A percentile compares a stretch with the other conserved stretches of the same genome.
Conservation (phyloP, 2,888 invertebrate species). For the Mythimna pallens region DNA sequence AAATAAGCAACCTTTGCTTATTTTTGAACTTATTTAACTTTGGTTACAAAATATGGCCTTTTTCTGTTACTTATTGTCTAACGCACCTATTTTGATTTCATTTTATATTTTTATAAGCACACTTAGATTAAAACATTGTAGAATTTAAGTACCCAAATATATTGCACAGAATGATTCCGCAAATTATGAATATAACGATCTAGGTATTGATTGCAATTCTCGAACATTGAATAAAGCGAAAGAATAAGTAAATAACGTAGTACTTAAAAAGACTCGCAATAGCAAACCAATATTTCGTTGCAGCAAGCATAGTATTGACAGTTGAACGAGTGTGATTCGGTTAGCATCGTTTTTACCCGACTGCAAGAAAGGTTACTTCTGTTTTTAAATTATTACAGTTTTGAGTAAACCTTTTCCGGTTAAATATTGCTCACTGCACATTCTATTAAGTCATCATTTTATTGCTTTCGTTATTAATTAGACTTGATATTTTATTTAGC, state of each 20-base stretch:
- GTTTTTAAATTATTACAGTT: background rate
- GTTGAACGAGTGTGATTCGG: conserved; percentile 1
- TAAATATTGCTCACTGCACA: background rate
- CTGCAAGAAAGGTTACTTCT: no score
- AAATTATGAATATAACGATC: background rate
- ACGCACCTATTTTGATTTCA: conserved; percentile 39
- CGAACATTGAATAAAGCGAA: conserved; percentile 16
- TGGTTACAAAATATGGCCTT: conserved; percentile 20
- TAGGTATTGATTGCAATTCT: background rate
- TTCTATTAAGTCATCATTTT: background rate
- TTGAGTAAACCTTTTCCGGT: background rate
- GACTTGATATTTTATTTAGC: background rate
- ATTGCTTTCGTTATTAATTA: conserved; percentile 6
- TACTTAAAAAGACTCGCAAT: background rate
- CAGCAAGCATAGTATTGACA: background rate
- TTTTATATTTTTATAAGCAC: conserved; percentile 14
- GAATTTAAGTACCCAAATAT: conserved; percentile 45
- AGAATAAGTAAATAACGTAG: background rate
- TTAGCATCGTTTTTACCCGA: background rate
- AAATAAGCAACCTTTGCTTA: background rate
- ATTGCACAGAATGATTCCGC: conserved; percentile 36
- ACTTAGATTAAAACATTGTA: conserved; percentile 30
- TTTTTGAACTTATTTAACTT: conserved; percentile 6
- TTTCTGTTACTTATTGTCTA: conserved; percentile 58
- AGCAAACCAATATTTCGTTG: background rate